Base-by-base conservation (phyloP, 2,113 vertebrate species). In the Castor canadensis region DNA sequence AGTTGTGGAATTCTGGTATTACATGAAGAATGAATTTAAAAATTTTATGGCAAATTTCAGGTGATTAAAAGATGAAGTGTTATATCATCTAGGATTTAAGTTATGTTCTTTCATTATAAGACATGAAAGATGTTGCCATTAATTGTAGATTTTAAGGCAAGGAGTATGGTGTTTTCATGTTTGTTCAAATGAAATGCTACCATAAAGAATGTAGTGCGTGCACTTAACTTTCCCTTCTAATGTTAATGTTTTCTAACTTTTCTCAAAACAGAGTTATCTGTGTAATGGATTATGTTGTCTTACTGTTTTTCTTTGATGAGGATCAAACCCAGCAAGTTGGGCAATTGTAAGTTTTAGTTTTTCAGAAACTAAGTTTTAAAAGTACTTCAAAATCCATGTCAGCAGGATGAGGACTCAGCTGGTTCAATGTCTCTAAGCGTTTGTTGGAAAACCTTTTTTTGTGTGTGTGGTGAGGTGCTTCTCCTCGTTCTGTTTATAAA, bases 401-500 rank as follows among this genome's bases (percentile, higher is more conserved):
- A 85, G 20, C 11, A 35, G n/a, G 43, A 13, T 35, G 7, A 84
- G 58, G 58, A 40, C 80, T 94, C 79, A 73, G 95, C 93, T 93
- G 67, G 75, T 38, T 84, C 62, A 81, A 75, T 54, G 52, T 96
- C 89, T 75, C 20, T 66, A 79, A 38, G 52, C 72, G 60, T 93
- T 84, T 58, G 66, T 95, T 92, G 88, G 69, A 91, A 88, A 52
- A 86, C 56, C 19, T 72, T 1, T 40, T 83, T 95, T 58, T 80
- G 45, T 19, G 16, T 83, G 9, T 66, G 22, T 17, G 5, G 92
- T 96, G 60, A 77, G 11, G 67, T 90, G 40, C n/a, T 93, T 32
- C 86, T 94, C 45, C 22, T 56, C 10, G 86, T 96, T 97, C 87
- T n/a, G 7, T 85, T 96, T 89, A 90, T 87, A 96, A 79, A 87